phyloP scores from a whole-genome alignment of 2,888 invertebrate species.

The Eupeodes luniger region DNA sequence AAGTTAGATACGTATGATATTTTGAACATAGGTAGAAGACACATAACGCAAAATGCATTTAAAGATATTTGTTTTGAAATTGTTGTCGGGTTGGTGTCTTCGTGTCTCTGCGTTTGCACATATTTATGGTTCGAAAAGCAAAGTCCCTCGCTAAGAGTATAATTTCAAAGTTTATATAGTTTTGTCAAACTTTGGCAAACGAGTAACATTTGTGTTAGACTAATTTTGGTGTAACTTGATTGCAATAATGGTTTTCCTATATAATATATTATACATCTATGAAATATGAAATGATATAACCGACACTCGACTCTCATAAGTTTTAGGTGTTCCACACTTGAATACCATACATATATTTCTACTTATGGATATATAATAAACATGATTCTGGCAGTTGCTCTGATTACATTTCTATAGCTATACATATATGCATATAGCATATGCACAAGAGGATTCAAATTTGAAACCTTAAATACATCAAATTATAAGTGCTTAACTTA shows the following conservation, averaged over 20 bases:
- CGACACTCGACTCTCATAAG: not conserved
- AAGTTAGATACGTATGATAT: not conserved
- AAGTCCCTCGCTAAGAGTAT: not conserved
- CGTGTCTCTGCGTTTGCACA: not conserved
- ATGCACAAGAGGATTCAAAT: not conserved
- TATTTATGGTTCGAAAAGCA: not conserved
- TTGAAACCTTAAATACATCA: not conserved
- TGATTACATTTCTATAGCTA: slow-evolving; percentile 2
- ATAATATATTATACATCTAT: not conserved
- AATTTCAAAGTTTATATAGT: slow-evolving; percentile 18
- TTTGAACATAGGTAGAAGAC: no score
- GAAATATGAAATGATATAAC: slow-evolving; percentile 26
- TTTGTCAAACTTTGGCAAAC: slow-evolving; percentile 27
- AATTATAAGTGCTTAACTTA: not conserved
- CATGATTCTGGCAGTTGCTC: slow-evolving; percentile 15
- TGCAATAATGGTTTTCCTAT: slow-evolving; percentile 23
- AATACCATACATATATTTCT: no score
- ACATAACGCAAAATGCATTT: not conserved
- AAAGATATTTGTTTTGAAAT: slow-evolving; percentile 21
- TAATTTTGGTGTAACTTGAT: slow-evolving; percentile 39
- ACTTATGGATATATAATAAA: not conserved
- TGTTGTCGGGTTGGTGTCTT: not conserved
- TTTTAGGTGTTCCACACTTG: slow-evolving; percentile 1
- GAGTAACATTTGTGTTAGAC: slow-evolving; percentile 26
- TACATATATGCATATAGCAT: not conserved